A percentile compares a stretch with the other conserved stretches of the same genome.
These are phyloP conservation scores for Aethina tumida DNA, from an alignment of 1,140 invertebrate species.

Conservation along the genomic window DNA sequence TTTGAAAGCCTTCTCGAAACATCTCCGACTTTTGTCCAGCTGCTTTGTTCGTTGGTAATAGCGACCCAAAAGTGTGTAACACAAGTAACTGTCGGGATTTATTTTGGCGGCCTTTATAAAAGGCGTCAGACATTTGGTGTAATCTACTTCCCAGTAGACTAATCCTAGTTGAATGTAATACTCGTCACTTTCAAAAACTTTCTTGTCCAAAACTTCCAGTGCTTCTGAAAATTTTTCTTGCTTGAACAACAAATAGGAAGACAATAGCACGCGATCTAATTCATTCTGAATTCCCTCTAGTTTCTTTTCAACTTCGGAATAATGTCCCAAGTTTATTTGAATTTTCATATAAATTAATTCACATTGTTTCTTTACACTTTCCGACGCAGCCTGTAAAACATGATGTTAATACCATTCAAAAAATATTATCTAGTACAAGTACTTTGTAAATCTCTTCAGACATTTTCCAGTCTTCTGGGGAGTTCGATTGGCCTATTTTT, in stretches of 20 bases:
- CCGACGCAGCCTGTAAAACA: no score
- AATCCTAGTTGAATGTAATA: conserved; percentile 54
- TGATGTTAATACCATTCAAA: no score
- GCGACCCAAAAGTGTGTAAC: conserved; percentile 66
- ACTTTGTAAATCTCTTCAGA: no score
- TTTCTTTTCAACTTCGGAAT: no score
- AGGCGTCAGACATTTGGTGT: conserved; percentile 49
- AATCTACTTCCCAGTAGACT: conserved; percentile 53
- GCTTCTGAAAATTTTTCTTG: conserved; percentile 44
- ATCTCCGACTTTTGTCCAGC: conserved; percentile 60
- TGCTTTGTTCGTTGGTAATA: conserved; percentile 56
- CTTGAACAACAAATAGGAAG: conserved; percentile 37
- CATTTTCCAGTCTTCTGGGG: no score
- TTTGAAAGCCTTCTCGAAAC: conserved; percentile 72
- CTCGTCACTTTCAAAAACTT: conserved; percentile 40
- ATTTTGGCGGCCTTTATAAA: conserved; percentile 65
- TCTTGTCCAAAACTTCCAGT: conserved; percentile 39
- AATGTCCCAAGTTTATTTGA: no score
- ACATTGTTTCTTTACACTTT: no score
- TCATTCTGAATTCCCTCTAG: no score
- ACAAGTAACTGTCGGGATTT: conserved; percentile 59
- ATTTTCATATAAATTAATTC: no score
- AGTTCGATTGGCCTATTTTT: no score
- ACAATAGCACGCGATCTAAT: no score
- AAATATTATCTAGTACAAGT: no score